Percentiles rank a stretch among this genome's conserved stretches.
These are phyloP conservation scores for Chrysodeixis includens DNA, from an alignment of 2,888 invertebrate genomes.

Conservation along the genomic window DNA sequence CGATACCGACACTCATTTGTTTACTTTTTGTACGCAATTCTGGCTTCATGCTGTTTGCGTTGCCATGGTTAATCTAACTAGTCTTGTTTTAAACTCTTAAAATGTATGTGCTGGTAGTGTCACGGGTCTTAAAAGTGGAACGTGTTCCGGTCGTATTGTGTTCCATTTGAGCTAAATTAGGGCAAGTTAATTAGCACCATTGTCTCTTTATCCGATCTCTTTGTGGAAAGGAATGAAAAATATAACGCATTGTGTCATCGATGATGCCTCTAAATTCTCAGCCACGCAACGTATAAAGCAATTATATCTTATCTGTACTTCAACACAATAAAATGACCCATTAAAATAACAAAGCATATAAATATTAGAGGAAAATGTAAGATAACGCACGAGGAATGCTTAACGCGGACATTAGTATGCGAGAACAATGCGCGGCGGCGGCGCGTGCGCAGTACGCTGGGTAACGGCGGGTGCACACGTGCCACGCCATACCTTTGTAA, in stretches of 20 bases:
- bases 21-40: background rate
- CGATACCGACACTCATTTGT: conserved; percentile 1
- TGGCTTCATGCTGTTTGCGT: background rate
- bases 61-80: background rate
- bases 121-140: background rate
- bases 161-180: background rate
- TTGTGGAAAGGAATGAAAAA: background rate
- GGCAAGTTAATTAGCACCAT: background rate
- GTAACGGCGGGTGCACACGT: background rate
- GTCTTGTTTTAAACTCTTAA: background rate
- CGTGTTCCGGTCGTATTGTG: background rate
- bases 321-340: conserved; percentile 2
- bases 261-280: background rate
- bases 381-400: background rate
- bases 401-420: background rate
- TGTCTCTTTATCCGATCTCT: background rate
- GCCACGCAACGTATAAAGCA: background rate
- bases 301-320: background rate
- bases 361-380: conserved; percentile 2
- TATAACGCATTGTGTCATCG: background rate
- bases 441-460: background rate
- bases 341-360: background rate
- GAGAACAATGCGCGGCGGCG: background rate
- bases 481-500: background rate
- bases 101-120: too few species aligned